phyloP scores from a whole-genome alignment of 2,888 invertebrate genomes.

The Laothoe populi region DNA sequence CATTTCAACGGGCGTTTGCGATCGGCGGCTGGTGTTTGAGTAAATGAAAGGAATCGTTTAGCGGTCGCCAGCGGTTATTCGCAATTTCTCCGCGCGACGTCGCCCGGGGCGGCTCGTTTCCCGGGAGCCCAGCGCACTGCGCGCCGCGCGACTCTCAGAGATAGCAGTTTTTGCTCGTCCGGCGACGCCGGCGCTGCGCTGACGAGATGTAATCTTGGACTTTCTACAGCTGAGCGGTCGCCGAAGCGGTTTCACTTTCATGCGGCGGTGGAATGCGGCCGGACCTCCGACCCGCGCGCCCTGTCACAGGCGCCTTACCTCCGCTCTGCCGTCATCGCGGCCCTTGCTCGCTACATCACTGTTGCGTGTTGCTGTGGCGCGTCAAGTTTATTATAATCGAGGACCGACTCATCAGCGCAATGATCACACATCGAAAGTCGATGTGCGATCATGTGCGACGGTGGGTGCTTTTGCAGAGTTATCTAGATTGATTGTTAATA shows the following conservation, averaged over 20 bases:
- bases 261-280: conserved; percentile 80
- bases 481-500: conserved; percentile 56
- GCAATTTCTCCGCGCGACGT: conserved; percentile 65
- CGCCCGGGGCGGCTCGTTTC: conserved; percentile 73
- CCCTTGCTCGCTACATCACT: neutral
- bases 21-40: conserved; percentile 47
- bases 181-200: conserved; percentile 59
- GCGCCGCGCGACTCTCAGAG: conserved; percentile 58
- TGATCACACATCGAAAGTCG: neutral
- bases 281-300: conserved; percentile 78
- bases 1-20: conserved; percentile 48
- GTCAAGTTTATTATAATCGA: neutral
- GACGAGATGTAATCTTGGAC: conserved; percentile 79
- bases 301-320: conserved; percentile 54
- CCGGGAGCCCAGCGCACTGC: conserved; percentile 61
- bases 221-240: conserved; percentile 80
- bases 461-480: conserved; percentile 50
- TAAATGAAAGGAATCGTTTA: conserved; percentile 69
- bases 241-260: conserved; percentile 81
- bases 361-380: neutral
- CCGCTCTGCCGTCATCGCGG: conserved; percentile 32
- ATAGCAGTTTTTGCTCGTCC: conserved; percentile 79
- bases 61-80: conserved; percentile 60
- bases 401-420: neutral
- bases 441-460: too few relatives aligned